phyloP scores from a whole-genome alignment of 2,113 vertebrate species.

The Pluvianellus socialis region DNA sequence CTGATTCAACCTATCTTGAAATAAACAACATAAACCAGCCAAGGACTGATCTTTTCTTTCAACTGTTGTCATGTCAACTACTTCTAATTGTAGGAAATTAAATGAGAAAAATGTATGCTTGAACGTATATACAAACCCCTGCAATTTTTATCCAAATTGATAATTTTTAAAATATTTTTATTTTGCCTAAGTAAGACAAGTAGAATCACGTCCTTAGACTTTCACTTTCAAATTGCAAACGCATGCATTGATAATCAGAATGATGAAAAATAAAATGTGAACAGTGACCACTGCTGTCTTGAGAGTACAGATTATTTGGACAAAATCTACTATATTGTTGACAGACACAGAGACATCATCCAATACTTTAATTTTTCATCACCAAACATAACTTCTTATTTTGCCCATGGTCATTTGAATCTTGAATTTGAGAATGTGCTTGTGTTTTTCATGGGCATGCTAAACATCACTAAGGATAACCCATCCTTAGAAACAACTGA shows the following conservation, averaged over 20 bases:
- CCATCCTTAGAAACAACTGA: not conserved
- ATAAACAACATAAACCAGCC: not conserved
- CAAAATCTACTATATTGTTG: not conserved
- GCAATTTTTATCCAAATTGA: not conserved
- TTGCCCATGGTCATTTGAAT: not conserved
- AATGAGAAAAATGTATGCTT: not conserved
- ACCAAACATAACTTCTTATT: not conserved
- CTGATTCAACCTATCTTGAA: not conserved
- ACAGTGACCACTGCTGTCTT: not conserved
- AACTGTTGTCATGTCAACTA: not conserved
- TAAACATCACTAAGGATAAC: not conserved
- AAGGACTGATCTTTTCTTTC: not conserved
- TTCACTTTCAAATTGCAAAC: not conserved
- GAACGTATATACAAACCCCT: not conserved
- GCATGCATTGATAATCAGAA: not conserved
- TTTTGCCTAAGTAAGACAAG: not conserved
- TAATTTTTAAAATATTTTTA: not conserved
- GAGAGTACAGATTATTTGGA: not conserved
- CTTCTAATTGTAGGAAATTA: not conserved
- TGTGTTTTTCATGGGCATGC: not conserved
- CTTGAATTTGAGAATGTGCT: not conserved
- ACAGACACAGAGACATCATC: not conserved
- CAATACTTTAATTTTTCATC: not conserved
- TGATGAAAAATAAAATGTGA: not conserved
- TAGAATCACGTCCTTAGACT: not conserved